These are phyloP conservation scores for Anolis apletophallus DNA, from an alignment of 2,797 vertebrate genomes.

Conservation along the genomic window DNA sequence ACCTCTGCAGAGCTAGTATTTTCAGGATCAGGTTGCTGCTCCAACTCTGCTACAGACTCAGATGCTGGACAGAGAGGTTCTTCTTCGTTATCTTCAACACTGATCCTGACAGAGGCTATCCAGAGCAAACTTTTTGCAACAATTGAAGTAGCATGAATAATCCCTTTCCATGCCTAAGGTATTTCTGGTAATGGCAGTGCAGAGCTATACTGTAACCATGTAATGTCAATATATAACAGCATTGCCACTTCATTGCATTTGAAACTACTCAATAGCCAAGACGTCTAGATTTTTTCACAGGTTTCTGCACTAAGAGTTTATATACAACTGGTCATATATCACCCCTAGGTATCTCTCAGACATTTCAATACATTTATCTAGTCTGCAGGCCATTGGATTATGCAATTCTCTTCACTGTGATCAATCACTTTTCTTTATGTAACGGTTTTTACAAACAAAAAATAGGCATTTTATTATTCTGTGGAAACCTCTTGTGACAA, in stretches of 20 bases:
- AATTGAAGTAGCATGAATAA: constrained; percentile 7
- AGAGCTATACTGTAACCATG: not conserved
- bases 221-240: not conserved
- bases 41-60: too few relatives aligned
- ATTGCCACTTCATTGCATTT: not conserved
- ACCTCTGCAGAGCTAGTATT: too few relatives aligned
- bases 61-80: too few relatives aligned
- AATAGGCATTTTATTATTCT: constrained; percentile 52
- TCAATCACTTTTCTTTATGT: constrained; percentile 55
- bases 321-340: constrained; percentile 49
- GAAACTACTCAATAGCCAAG: not conserved
- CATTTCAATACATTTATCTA: constrained; percentile 53
- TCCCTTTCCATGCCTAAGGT: not conserved
- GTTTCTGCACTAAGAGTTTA: not conserved
- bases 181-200: not conserved
- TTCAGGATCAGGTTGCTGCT: too few relatives aligned
- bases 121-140: constrained; percentile 5
- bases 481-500: constrained; percentile 39
- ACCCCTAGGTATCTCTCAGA: constrained; percentile 21
- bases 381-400: constrained; percentile 50
- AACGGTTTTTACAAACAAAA: constrained; percentile 57
- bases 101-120: not conserved
- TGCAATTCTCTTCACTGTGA: constrained; percentile 48
- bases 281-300: not conserved
- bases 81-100: too few relatives aligned